Evolutionary conservation across 1,140 invertebrate genomes (phyloP).

Genomic region (Armadillidium nasatum): DNA sequence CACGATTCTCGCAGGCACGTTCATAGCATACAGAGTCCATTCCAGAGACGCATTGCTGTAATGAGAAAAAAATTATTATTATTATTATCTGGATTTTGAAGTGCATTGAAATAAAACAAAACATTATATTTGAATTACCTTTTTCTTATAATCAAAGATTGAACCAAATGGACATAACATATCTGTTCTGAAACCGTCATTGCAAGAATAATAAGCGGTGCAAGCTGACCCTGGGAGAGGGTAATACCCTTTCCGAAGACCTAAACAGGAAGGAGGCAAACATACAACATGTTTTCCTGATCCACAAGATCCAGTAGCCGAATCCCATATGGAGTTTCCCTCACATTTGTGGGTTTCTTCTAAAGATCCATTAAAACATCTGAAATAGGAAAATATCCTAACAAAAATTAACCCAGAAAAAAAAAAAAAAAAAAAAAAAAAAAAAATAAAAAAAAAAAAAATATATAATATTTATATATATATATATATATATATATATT

Average conservation of each 20-base stretch:
- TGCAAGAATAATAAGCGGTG: constrained; percentile 41
- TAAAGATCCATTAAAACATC: constrained; percentile 32
- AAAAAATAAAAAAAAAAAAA: no score
- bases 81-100: background rate
- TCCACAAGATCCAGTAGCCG: constrained; percentile 37
- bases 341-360: constrained; percentile 31
- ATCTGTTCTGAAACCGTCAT: constrained; percentile 36
- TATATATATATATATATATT: no score
- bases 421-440: no score
- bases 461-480: no score
- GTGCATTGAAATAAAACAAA: background rate
- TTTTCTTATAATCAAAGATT: constrained; percentile 40
- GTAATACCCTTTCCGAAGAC: constrained; percentile 38
- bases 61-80: constrained; percentile 1
- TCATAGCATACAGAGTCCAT: constrained; percentile 49
- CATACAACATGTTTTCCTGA: constrained; percentile 30
- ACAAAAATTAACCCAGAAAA: no score
- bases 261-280: constrained; percentile 39
- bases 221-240: constrained; percentile 37
- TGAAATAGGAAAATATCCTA: constrained; percentile 16
- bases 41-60: constrained; percentile 42
- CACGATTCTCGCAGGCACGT: constrained; percentile 49
- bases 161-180: constrained; percentile 37
- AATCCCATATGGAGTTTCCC: constrained; percentile 34
- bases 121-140: constrained; percentile 19